Conservation (phyloP, 2,888 invertebrate genomes). For the Galeruca laticollis region DNA sequence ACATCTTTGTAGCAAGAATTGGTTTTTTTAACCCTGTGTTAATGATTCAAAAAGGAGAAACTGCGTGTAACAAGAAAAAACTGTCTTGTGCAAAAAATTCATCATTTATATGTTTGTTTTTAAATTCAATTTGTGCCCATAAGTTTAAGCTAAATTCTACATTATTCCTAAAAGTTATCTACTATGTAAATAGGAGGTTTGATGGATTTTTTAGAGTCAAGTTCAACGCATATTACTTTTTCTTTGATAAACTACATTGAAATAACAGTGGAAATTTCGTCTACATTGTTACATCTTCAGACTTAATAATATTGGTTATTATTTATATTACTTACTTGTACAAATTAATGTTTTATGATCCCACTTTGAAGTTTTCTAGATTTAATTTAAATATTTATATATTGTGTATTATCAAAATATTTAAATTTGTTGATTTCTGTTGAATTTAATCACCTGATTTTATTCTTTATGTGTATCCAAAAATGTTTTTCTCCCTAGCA, state of each 20-base stretch:
- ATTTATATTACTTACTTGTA: too few relatives aligned
- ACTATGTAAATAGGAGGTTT: slow-evolving; percentile 59
- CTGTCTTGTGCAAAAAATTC: slow-evolving; percentile 59
- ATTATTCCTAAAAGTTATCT: slow-evolving; percentile 57
- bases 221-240: slow-evolving; percentile 6
- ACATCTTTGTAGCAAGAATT: slow-evolving; percentile 11
- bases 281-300: too few relatives aligned
- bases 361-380: too few relatives aligned
- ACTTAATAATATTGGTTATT: too few relatives aligned
- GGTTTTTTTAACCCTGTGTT: slow-evolving; percentile 28
- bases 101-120: slow-evolving; percentile 50
- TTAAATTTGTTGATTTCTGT: too few relatives aligned
- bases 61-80: slow-evolving; percentile 37
- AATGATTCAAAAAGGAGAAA: slow-evolving; percentile 28
- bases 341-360: too few relatives aligned
- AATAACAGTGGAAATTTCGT: too few relatives aligned
- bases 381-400: too few relatives aligned
- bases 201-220: slow-evolving; percentile 40
- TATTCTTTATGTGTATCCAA: too few relatives aligned
- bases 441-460: too few relatives aligned
- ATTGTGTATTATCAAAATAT: too few relatives aligned
- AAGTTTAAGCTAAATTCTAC: slow-evolving; percentile 67
- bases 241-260: neutral
- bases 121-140: slow-evolving; percentile 68
- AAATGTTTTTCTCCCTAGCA: too few relatives aligned